phyloP scores from a whole-genome alignment of 1,140 invertebrate genomes.

The Drosophila pandora region DNA sequence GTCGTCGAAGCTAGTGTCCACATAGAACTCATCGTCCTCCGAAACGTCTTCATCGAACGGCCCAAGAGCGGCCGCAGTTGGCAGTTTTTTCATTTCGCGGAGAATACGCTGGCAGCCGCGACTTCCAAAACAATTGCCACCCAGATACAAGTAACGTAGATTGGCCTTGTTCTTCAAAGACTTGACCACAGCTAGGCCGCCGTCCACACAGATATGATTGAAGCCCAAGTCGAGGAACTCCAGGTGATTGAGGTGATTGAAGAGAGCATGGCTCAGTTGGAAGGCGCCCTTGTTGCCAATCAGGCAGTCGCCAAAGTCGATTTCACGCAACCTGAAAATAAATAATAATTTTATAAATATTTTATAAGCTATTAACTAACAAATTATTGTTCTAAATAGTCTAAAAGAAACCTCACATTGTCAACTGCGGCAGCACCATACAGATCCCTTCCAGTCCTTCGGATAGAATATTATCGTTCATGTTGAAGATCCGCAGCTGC shows the following conservation, averaged over 20 bases:
- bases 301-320: background rate
- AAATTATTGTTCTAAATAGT: too few relatives aligned
- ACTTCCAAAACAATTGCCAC: background rate
- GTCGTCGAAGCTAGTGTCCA: background rate
- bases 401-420: background rate
- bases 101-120: background rate
- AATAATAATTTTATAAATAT: background rate
- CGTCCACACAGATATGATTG: background rate
- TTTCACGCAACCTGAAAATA: background rate
- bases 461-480: background rate
- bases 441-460: background rate
- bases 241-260: background rate
- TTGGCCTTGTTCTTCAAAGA: background rate
- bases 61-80: background rate
- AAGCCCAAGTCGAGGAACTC: background rate
- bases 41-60: background rate
- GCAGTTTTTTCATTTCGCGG: background rate
- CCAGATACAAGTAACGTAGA: background rate
- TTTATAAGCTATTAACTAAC: too few relatives aligned
- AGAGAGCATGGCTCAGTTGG: background rate
- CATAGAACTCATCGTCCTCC: slow-evolving; percentile 1
- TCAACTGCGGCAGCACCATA: background rate
- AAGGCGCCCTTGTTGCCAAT: background rate
- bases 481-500: background rate
- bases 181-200: background rate